Evolutionary conservation across 2,888 invertebrate species (phyloP), one percentile per base, ranked within the genome.

Genomic region (Nomada goodeniana): DNA sequence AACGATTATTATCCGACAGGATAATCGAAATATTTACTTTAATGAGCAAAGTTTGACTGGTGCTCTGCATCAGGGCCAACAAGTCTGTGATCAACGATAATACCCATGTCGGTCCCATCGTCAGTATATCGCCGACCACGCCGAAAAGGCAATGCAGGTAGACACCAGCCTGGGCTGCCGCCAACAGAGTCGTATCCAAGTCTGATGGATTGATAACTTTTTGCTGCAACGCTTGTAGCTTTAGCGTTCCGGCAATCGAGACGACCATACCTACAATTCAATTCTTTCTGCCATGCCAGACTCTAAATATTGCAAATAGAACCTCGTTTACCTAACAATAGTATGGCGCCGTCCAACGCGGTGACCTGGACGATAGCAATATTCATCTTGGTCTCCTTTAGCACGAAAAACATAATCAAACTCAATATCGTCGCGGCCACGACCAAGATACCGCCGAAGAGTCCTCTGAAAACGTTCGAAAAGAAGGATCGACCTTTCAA

Each of bases 91-190:
- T 95, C 77, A 98, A 95, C 61, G 96, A 96, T 95, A 96, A 23
- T 94, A 94, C 91, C 96, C 95, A 94, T 95, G 94, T 91, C 92
- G 94, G 93, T 93, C 91, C 93, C 94, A 91, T 94, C 93, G 77
- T 95, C 92, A 96, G 82, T 96, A 96, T 55, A 75, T 91, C 92
- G 70, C 97, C 97, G 86, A 98, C 96, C 79, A 98, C 96, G 87
- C 97, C 97, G 93, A 98, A 98, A 94, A 98, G 96, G 89, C 97
- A 97, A 93, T 98, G 98, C 50, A 98, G 96, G 76, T 91, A 91
- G n/a, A 98, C 97, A 26, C 98, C 98, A 0, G 97, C 96, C 93
- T 98, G 98, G 0, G 98, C 98, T 73, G 98, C 96, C 23, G 98
- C 96, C 72, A 98, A 94, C 1, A 98, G 94, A 2, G 97, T 97